Conservation (phyloP, 2,888 invertebrate genomes). For the Caenorhabditis parvicauda region DNA sequence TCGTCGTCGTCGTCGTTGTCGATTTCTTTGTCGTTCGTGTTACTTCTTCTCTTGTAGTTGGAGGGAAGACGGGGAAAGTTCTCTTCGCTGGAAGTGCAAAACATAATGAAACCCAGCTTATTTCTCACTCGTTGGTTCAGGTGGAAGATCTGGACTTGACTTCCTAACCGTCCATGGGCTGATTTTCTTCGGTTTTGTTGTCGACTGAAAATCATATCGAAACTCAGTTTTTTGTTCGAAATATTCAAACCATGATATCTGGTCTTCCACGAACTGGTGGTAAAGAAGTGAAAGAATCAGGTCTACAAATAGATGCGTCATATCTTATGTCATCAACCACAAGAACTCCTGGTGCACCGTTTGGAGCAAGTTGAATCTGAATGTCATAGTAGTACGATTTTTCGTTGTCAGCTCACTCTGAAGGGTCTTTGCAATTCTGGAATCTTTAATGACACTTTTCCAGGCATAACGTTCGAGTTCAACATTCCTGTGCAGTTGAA, state of each 20-base stretch:
- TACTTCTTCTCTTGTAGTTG: constrained; percentile 4
- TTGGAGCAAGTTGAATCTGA: constrained; percentile 55
- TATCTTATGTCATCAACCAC: constrained; percentile 57
- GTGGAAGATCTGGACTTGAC: background rate
- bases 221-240: background rate
- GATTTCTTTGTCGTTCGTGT: background rate
- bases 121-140: constrained; percentile 1
- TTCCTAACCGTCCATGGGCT: constrained; percentile 23
- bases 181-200: constrained; percentile 15
- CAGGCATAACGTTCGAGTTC: constrained; percentile 54
- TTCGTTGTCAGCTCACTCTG: constrained; percentile 26
- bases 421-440: constrained; percentile 54
- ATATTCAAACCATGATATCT: constrained; percentile 30
- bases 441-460: constrained; percentile 57
- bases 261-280: constrained; percentile 17
- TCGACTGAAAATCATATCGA: constrained; percentile 11
- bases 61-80: background rate
- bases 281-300: no score
- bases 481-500: constrained; percentile 60
- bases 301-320: constrained; percentile 44
- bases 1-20: constrained; percentile 2
- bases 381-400: constrained; percentile 2
- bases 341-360: constrained; percentile 45
- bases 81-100: no score
- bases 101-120: no score